These are phyloP conservation scores for Benthosema pterotum DNA, from an alignment of 2,797 vertebrate genomes.

Conservation along the genomic window DNA sequence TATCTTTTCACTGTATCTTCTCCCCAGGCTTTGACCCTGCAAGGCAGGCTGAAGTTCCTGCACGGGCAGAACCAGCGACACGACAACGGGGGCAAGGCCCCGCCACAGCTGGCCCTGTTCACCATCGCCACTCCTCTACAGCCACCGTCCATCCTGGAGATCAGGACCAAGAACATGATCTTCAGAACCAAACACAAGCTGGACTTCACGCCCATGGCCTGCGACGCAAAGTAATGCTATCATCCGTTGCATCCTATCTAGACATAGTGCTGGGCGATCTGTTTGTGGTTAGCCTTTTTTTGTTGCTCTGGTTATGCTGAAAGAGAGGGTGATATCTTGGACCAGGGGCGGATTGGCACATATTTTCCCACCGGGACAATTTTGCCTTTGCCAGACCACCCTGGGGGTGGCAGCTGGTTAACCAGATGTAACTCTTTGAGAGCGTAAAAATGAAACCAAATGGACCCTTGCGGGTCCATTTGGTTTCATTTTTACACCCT, in stretches of 20 bases:
- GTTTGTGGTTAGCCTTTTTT: too few species aligned
- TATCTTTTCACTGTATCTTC: background rate
- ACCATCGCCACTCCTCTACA: slow-evolving; percentile 82
- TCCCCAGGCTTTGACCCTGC: slow-evolving; percentile 81
- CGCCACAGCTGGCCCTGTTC: slow-evolving; percentile 81
- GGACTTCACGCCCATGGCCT: slow-evolving; percentile 87
- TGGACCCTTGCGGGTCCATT: too few species aligned
- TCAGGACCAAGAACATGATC: slow-evolving; percentile 82
- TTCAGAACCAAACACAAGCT: slow-evolving; percentile 90
- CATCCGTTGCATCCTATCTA: background rate
- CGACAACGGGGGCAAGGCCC: slow-evolving; percentile 60
- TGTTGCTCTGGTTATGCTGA: too few species aligned
- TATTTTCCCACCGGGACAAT: too few species aligned
- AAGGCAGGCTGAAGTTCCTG: slow-evolving; percentile 82
- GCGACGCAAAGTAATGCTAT: slow-evolving; percentile 80
- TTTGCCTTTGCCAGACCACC: too few species aligned
- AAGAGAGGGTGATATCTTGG: too few species aligned
- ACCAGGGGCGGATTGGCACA: too few species aligned
- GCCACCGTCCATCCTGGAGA: slow-evolving; percentile 84
- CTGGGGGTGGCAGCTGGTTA: too few species aligned
- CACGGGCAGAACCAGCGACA: slow-evolving; percentile 76
- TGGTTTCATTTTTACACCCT: too few species aligned
- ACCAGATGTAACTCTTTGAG: too few species aligned
- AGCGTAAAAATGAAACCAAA: too few species aligned
- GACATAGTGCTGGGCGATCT: background rate